phyloP scores from a whole-genome alignment of 2,113 vertebrate genomes.

The Ranitomeya variabilis region DNA sequence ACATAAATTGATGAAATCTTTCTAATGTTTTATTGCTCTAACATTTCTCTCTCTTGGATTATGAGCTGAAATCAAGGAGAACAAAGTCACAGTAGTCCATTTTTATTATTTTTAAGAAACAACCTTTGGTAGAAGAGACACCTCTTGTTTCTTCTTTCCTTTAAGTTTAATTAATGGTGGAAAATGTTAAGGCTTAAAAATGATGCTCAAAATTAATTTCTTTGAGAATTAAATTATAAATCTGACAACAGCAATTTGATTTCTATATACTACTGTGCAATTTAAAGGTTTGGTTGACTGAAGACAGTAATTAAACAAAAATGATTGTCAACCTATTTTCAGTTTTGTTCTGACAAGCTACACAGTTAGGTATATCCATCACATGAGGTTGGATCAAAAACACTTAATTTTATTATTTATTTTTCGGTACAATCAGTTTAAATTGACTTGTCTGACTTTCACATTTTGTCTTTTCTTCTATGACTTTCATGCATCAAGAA shows the following conservation, averaged over 20 bases:
- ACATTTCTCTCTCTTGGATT: not conserved
- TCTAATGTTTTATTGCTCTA: not conserved
- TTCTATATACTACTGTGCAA: not conserved
- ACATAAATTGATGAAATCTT: not conserved
- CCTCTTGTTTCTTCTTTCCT: not conserved
- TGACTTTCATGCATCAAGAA: not conserved
- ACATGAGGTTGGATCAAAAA: not conserved
- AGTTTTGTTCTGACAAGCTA: not conserved
- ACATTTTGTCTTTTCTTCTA: not conserved
- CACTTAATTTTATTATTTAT: not conserved
- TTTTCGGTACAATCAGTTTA: not conserved
- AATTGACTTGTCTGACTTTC: not conserved
- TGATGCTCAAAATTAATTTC: not conserved
- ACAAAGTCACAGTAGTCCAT: not conserved
- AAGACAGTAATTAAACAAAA: constrained; percentile 1
- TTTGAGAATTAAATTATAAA: not conserved
- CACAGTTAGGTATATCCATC: constrained; percentile 13
- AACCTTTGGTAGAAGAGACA: not conserved
- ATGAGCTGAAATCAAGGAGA: not conserved
- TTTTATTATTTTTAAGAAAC: not conserved
- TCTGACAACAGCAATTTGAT: not conserved
- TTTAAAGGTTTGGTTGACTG: not conserved
- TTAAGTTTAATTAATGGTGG: not conserved
- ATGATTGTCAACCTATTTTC: constrained; percentile 19
- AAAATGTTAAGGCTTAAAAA: not conserved